These are phyloP conservation scores for Tetragonula carbonaria DNA, from an alignment of 2,888 invertebrate genomes.

Conservation along the genomic window DNA sequence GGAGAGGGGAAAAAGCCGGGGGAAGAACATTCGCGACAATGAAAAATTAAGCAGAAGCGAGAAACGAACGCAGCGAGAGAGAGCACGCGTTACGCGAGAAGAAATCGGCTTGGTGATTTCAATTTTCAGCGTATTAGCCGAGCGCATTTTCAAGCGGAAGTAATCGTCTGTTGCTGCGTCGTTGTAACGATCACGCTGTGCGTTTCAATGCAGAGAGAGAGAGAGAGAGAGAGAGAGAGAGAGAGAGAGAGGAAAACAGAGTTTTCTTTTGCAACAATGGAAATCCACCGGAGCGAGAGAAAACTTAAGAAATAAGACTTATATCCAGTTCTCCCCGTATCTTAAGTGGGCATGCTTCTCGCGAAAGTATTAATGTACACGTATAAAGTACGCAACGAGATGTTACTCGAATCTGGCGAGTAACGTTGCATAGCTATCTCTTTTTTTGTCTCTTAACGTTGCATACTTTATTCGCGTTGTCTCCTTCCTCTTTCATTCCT, in stretches of 20 bases:
- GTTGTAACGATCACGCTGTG: not conserved
- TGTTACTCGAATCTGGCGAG: not conserved
- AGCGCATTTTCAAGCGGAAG: not conserved
- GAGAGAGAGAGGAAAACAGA: not conserved
- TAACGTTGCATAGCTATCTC: not conserved
- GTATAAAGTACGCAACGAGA: not conserved
- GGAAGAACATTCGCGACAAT: conserved; percentile 46
- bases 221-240: no score
- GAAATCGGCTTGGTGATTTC: conserved; percentile 20
- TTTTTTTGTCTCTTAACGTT: not conserved
- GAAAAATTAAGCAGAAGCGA: conserved; percentile 56
- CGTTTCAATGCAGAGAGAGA: no score
- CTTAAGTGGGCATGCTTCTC: not conserved
- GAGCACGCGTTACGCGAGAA: not conserved
- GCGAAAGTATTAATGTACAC: not conserved
- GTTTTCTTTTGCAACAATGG: not conserved
- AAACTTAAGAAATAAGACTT: not conserved
- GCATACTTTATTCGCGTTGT: not conserved
- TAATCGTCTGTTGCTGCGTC: not conserved
- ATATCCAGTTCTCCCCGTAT: not conserved
- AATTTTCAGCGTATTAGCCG: conserved; percentile 30
- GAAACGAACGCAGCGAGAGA: not conserved
- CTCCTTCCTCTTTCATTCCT: not conserved
- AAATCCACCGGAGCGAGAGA: not conserved
- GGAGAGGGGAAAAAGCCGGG: not conserved